Base-by-base conservation (phyloP, 1,140 invertebrate genomes). In the Diorhabda sublineata region DNA sequence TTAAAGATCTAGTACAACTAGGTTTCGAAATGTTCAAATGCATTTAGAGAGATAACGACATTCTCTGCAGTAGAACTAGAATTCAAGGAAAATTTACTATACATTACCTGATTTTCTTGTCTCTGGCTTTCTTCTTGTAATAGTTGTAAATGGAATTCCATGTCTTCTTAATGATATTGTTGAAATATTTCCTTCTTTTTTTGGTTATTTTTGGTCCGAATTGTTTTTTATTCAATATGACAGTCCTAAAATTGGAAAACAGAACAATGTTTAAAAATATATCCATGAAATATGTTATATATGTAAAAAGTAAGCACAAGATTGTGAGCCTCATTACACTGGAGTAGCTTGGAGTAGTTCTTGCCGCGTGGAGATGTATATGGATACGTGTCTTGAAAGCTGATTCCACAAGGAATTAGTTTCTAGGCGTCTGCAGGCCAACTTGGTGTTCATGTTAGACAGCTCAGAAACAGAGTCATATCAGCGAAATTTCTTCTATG, bases 71-170 rank as follows among this genome's bases (percentile, higher is more conserved):
- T 6, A n/a, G 52, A 56, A 58, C 4, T 58, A 2, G 9, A 3
- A n/a, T 26, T 5, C 26, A 58, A 57, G 11, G 60, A 57, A 42
- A n/a, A 26, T 26, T 44, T 59, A 9, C 8, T n/a, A n/a, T 7
- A 58, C 4, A 57, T 47, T 67, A 73, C 73, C 68, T 70, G 42
- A 64, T 5, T 11, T 56, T 59, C 57, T 61, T 69, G 2, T 72
- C 69, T 61, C 69, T 64, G 58, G 69, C 70, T 58, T 67, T 70
- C 62, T 73, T 76, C 62, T 71, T 74, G 64, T 77, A 77, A 42
- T 64, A 74, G 58, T 77, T 76, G 58, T 77, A 77, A 58, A 77
- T 75, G 4, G 73, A 72, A 66, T 64, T 69, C 76, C 76, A 76
- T 1, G 73, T 11, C 64, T 70, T 76, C 11, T 72, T 62, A 5